Base-by-base conservation (phyloP, 1,140 invertebrate genomes). In the Tetramorium parvispinum region DNA sequence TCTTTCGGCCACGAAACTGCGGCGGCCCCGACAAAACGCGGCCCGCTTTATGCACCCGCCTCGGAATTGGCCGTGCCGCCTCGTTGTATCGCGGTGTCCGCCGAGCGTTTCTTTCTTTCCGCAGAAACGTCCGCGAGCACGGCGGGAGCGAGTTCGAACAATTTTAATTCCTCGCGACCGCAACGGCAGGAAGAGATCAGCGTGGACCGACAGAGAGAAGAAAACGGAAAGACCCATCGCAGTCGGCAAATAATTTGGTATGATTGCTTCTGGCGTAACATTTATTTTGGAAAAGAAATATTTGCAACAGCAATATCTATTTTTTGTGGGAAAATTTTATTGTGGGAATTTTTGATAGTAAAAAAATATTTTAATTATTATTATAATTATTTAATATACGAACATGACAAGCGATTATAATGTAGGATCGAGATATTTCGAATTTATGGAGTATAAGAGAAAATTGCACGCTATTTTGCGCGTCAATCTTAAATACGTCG, bases 141-240 rank as follows among this genome's bases (percentile, higher is more conserved):
- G 57, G 83, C 71, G n/a, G 57, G 68, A 90, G 86, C 88, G 83
- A 92, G 87, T 82, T 88, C 88, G 81, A 90, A 89, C 92, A 90
- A 93, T 93, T 93, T 92, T 93, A 92, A 93, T 93, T 93, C 92
- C 91, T 93, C 91, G 88, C 88, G 87, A 76, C 49, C 75, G 59
- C 79, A 87, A 43, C 86, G 73, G 75, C 85, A 70, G 81, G 65
- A 87, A 82, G 82, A 81, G 87, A 65, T 68, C 66, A 21, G 57
- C n/a, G 21, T 21, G 13, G 43, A 49, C 21, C 11, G 32, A 37
- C 32, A 11, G 13, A 55, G 43, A 55, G 46, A 76, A 51, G 46
- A 32, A 66, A 83, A 40, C 51, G 66, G 32, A 66, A 61, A 55
- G 59, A 43, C 49, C 63, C 61, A 82, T 85, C 70, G 68, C 78